Percentiles rank a stretch among this genome's conserved stretches.
phyloP scores from a whole-genome alignment of 2,797 vertebrate species.

The Toxotes lorentzi region DNA sequence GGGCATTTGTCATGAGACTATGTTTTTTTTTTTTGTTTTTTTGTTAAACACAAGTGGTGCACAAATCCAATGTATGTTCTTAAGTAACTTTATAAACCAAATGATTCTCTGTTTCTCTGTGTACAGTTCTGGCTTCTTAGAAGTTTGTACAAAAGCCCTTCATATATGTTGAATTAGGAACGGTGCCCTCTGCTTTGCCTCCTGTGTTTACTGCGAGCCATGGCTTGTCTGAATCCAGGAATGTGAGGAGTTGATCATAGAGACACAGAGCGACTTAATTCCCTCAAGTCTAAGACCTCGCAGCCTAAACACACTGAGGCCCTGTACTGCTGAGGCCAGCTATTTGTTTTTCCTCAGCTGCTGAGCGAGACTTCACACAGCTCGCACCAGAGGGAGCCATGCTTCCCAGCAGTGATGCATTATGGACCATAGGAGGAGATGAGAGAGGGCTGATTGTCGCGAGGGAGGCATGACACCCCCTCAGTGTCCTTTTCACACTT shows the following conservation, averaged over 20 bases:
- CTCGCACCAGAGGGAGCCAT: slow-evolving; percentile 77
- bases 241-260: slow-evolving; percentile 77
- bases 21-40: not conserved
- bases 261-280: slow-evolving; percentile 75
- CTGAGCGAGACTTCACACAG: slow-evolving; percentile 79
- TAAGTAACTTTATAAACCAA: slow-evolving; percentile 16
- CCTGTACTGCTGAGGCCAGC: slow-evolving; percentile 79
- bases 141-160: slow-evolving; percentile 41
- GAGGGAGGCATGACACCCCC: slow-evolving; percentile 61
- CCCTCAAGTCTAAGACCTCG: slow-evolving; percentile 74
- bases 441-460: slow-evolving; percentile 67
- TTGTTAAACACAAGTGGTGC: not conserved
- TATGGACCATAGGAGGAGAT: slow-evolving; percentile 67
- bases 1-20: slow-evolving; percentile 4
- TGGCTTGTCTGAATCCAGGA: slow-evolving; percentile 80
- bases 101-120: slow-evolving; percentile 1
- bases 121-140: slow-evolving; percentile 9
- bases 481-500: slow-evolving; percentile 74
- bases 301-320: slow-evolving; percentile 81
- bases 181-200: slow-evolving; percentile 57
- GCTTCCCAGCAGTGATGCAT: slow-evolving; percentile 75
- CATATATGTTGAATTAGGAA: slow-evolving; percentile 64
- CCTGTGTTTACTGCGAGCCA: slow-evolving; percentile 72
- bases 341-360: slow-evolving; percentile 85
- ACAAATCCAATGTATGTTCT: slow-evolving; percentile 31